Evolutionary conservation across 2,888 invertebrate species (phyloP), one percentile per base, ranked within the genome.

Genomic region (Oscheius sp.): DNA sequence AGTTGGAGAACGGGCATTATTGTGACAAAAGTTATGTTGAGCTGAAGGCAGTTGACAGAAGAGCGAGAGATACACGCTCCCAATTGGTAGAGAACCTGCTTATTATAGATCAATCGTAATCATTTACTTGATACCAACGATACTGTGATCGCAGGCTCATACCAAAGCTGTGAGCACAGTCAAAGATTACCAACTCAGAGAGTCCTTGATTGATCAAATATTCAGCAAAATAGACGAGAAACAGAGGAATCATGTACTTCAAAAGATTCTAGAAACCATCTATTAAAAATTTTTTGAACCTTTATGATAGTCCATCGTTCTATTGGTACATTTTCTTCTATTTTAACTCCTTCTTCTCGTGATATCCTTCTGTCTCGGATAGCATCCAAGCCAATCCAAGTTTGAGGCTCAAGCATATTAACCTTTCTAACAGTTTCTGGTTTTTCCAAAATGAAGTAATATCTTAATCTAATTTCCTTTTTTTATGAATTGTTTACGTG

Each of bases 131-230:
- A 50, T 92, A 90, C 92, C 92, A 93, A 75, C 92, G 89, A 82
- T 93, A 93, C 84, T 93, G 93, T 3, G 73, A 64, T n/a, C 70
- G 44, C n/a, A 67, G 69, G 14, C 70, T 51, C 36, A 78, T 72
- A 14, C 66, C 36, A 32, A 79, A 82, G n/a, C 78, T 77, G 54
- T 73, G 70, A 8, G 70, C 63, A 65, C 82, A 82, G 59, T 90
- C 89, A 82, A 91, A 92, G 82, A 91, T 90, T n/a, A 92, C 89
- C 73, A 93, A 86, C 85, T 93, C 93, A 84, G 92, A 92, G 89
- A 92, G 87, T 79, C 92, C 93, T 87, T 93, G 93, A 87, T 93
- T 93, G 75, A 93, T 93, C 82, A 92, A 92, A 87, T 93, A 93
- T 83, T 93, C 93, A 75, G 92, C 92, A 75, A 92, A 89, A 85